Conservation (phyloP, 2,797 vertebrate species). For the Enteromius afrohamiltoni region DNA sequence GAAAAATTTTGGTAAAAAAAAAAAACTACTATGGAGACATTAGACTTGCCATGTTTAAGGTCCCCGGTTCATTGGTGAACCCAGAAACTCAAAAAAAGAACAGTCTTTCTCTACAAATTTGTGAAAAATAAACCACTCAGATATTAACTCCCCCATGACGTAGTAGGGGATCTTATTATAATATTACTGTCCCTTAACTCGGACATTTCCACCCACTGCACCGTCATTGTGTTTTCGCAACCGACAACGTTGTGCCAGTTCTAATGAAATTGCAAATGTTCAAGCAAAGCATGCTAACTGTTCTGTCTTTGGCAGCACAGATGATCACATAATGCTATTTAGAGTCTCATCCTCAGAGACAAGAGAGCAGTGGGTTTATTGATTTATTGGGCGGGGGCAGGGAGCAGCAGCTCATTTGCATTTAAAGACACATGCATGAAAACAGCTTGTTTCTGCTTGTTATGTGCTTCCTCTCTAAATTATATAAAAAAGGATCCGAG, state of each 20-base stretch:
- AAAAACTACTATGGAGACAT: background rate
- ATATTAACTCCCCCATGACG: no score
- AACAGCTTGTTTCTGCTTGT: background rate
- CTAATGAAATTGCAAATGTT: no score
- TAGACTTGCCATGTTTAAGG: background rate
- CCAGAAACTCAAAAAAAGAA: no score
- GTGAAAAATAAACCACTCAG: no score
- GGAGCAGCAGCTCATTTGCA: background rate
- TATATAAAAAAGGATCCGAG: background rate
- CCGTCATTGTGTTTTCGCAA: no score
- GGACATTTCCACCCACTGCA: no score
- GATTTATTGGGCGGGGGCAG: background rate
- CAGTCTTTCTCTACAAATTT: no score
- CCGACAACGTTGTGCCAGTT: no score
- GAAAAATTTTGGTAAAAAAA: background rate
- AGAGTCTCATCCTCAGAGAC: background rate
- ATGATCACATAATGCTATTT: background rate
- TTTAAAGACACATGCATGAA: background rate
- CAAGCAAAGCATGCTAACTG: background rate
- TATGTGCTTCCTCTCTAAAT: background rate
- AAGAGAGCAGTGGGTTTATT: background rate
- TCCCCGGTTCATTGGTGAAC: background rate
- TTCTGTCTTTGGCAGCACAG: background rate
- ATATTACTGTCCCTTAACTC: no score
- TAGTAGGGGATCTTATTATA: no score